Conservation (phyloP, 2,888 invertebrate species). For the Lamellibrachia satsuma region DNA sequence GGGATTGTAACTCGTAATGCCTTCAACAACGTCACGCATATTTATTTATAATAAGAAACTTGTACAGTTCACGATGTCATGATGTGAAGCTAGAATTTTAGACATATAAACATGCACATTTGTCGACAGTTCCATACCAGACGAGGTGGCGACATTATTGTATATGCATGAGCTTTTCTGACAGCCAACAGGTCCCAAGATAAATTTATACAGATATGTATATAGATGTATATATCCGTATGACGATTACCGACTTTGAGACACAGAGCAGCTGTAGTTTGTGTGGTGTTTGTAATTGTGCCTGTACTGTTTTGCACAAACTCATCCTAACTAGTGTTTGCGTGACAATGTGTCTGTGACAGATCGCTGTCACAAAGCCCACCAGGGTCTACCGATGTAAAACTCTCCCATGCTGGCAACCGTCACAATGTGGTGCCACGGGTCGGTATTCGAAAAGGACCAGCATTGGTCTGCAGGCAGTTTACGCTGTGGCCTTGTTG, state of each 20-base stretch:
- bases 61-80: slow-evolving; percentile 17
- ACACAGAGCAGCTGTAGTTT: background rate
- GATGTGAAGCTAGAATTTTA: slow-evolving; percentile 12
- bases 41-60: slow-evolving; percentile 13
- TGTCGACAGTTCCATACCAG: background rate
- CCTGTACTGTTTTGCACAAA: background rate
- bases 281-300: background rate
- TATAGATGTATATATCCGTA: slow-evolving; percentile 17
- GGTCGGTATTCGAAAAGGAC: background rate
- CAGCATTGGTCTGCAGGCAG: background rate
- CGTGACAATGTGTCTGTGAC: background rate
- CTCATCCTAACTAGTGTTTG: background rate
- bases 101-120: background rate
- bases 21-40: background rate
- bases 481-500: background rate
- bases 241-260: background rate
- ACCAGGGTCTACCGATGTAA: background rate
- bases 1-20: slow-evolving; percentile 12
- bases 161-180: background rate
- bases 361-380: background rate
- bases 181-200: slow-evolving; percentile 7
- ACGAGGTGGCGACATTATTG: background rate
- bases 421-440: background rate
- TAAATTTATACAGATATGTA: slow-evolving; percentile 3
- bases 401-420: background rate